Evolutionary conservation across 1,140 invertebrate species (phyloP), one percentile per base, ranked within the genome.

Genomic region (Augochlora pura): DNA sequence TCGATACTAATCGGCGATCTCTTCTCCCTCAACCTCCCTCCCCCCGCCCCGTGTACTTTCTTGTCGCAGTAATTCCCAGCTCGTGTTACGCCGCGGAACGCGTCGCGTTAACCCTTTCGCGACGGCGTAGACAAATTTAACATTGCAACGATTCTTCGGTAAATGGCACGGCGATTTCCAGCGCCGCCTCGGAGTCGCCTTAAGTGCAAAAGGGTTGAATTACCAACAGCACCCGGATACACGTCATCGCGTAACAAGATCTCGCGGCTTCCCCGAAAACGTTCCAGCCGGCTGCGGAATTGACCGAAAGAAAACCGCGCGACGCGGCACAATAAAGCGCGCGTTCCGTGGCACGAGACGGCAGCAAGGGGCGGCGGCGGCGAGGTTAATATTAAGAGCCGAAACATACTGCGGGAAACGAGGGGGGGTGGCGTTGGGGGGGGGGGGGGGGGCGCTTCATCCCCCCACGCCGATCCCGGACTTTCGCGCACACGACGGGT

Each of bases 321-420:
- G 10, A 2, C 65, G n/a, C 64, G n/a, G 18, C 59, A 78, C 77
- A 71, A 84, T 84, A 71, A 62, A 32, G 63, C 77, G 57, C 57
- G 68, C 23, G 46, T 46, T 38, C 27, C n/a, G 23, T n/a, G n/a
- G n/a, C n/a, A n/a, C n/a, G 46, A 39, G 59, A 72, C 64, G 83
- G 84, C 66, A 63, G 70, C 70, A 60, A 85, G 60, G 77, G 73
- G 39, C n/a, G n/a, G n/a, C n/a, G 72, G 21, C 23, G 49, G 21
- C 59, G 66, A 82, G 62, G 81, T 1, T 74, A 85, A 86, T 85
- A 86, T 85, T 59, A 84, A 78, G 74, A 78, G 66, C 52, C 46
- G 62, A 67, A 63, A 77, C 77, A 80, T 32, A 85, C 62, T 76
- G 60, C 49, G 62, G 62, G 32, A 60, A 66, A 71, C 69, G 72